A percentile compares a stretch with the other conserved stretches of the same genome.
Evolutionary conservation across 53 echinoderm and acorn worm species (phyloP).

Genomic region (Echinarachnius parma): DNA sequence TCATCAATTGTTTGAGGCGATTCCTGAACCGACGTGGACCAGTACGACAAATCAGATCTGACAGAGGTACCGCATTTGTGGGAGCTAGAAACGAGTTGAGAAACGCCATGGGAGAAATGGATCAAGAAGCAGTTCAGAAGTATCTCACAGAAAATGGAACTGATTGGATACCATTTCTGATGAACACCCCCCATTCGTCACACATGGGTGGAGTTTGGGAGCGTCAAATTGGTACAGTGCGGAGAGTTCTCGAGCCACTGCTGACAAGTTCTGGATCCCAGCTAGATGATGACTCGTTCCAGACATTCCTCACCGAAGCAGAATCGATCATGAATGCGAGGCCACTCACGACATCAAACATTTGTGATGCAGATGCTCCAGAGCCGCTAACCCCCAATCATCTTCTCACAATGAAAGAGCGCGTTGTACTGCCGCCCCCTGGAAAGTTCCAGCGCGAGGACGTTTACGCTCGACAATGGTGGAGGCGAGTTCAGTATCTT

Average conservation of each 20-base stretch:
- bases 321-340: slow-evolving; percentile 39
- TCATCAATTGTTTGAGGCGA: slow-evolving; percentile 48
- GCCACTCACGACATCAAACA: neutral
- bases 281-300: slow-evolving; percentile 15
- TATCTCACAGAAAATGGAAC: slow-evolving; percentile 22
- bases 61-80: slow-evolving; percentile 61
- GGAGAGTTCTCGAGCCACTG: slow-evolving; percentile 5
- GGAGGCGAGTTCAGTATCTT: slow-evolving; percentile 45
- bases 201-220: slow-evolving; percentile 58
- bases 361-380: slow-evolving; percentile 6
- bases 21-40: slow-evolving; percentile 46
- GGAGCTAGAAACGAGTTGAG: slow-evolving; percentile 41
- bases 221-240: slow-evolving; percentile 46
- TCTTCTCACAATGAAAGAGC: slow-evolving; percentile 29
- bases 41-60: slow-evolving; percentile 38
- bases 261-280: neutral
- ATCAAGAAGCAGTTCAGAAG: slow-evolving; percentile 19
- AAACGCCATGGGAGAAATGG: slow-evolving; percentile 35
- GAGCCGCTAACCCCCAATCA: slow-evolving; percentile 52
- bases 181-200: slow-evolving; percentile 55
- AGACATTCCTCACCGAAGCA: slow-evolving; percentile 50
- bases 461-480: slow-evolving; percentile 35
- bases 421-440: slow-evolving; percentile 39
- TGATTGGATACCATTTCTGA: slow-evolving; percentile 46
- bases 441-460: slow-evolving; percentile 45